Percentiles rank a stretch among this genome's conserved stretches.
phyloP scores from a whole-genome alignment of 2,113 vertebrate species.

The Aepyceros melampus region DNA sequence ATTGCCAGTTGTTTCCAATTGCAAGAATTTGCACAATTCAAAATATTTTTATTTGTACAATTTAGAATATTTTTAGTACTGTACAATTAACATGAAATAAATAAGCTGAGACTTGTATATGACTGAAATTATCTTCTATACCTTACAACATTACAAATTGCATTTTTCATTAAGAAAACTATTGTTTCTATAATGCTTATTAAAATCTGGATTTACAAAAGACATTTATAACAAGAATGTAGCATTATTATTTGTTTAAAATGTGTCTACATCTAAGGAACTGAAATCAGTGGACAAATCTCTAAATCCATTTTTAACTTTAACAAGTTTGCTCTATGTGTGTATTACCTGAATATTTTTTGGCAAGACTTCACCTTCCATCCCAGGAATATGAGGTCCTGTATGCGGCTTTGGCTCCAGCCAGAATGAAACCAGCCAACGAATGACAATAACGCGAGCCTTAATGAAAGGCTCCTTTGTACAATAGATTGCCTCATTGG shows the following conservation, averaged over 20 bases:
- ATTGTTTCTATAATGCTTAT: background rate
- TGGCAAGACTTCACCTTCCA: constrained; percentile 96
- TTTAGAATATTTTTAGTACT: background rate
- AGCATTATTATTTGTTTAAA: background rate
- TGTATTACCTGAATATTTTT: constrained; percentile 97
- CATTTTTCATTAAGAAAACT: constrained; percentile 5
- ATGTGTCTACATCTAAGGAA: background rate
- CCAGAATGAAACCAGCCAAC: constrained; percentile 99
- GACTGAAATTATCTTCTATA: background rate
- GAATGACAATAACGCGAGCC: constrained; percentile 96
- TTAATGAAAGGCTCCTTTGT: constrained; percentile 98
- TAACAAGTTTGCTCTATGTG: background rate
- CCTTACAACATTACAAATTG: background rate
- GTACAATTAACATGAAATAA: background rate
- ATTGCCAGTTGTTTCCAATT: background rate
- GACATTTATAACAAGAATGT: constrained; percentile 17
- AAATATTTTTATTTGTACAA: background rate
- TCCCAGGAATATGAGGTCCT: constrained; percentile 93
- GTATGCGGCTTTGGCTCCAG: constrained; percentile 93
- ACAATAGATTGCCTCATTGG: constrained; percentile 92
- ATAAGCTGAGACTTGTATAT: background rate
- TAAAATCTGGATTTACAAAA: constrained; percentile 31
- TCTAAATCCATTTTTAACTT: constrained; percentile 8
- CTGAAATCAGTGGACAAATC: background rate
- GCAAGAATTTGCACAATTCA: background rate